These are phyloP conservation scores for Eucriotettix oculatus DNA, from an alignment of 2,888 invertebrate genomes.

Conservation along the genomic window DNA sequence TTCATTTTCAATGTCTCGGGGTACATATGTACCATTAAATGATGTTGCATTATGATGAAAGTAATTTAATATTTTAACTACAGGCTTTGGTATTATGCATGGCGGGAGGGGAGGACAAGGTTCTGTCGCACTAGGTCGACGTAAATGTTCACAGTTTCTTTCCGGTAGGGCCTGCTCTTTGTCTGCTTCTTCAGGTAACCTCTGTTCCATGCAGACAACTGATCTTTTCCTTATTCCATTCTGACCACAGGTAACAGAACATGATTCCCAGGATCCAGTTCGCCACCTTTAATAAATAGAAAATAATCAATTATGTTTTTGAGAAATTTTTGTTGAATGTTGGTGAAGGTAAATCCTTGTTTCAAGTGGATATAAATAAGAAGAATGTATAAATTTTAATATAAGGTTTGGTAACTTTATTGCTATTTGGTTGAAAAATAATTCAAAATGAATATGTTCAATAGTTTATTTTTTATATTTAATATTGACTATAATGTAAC, in stretches of 20 bases:
- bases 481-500: too few species aligned
- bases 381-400: too few species aligned
- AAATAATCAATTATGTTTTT: too few species aligned
- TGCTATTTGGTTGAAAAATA: too few species aligned
- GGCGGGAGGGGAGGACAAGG: constrained; percentile 38
- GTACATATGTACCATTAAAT: neutral
- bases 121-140: constrained; percentile 49
- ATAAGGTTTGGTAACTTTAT: too few species aligned
- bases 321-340: too few species aligned
- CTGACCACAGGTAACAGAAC: constrained; percentile 47
- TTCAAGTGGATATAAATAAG: too few species aligned
- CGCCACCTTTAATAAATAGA: constrained; percentile 43
- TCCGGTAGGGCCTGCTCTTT: constrained; percentile 62
- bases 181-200: constrained; percentile 26
- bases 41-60: neutral
- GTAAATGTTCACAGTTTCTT: constrained; percentile 45
- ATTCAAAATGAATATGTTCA: too few species aligned
- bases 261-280: constrained; percentile 74
- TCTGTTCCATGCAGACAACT: constrained; percentile 44
- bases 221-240: constrained; percentile 36
- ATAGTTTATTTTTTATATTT: too few species aligned
- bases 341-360: too few species aligned
- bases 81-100: constrained; percentile 20
- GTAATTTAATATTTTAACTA: too few species aligned
- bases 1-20: too few species aligned